Conservation (phyloP, 1,140 invertebrate species). For the Vanessa atalanta region DNA sequence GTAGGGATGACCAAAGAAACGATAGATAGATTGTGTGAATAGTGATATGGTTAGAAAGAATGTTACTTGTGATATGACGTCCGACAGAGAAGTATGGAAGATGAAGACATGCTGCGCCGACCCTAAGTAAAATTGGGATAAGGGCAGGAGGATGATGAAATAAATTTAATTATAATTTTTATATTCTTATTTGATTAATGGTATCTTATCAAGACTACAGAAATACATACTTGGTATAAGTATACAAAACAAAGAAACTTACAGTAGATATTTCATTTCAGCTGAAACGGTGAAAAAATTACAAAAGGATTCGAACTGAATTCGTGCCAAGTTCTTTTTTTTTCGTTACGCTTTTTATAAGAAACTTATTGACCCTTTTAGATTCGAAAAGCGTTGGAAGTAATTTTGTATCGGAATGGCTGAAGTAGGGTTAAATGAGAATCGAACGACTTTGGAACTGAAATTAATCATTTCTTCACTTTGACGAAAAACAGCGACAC, state of each 20-base stretch:
- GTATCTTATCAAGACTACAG: too few species aligned
- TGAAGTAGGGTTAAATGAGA: constrained; percentile 45
- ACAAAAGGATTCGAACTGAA: constrained; percentile 19
- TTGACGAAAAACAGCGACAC: neutral
- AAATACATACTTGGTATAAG: neutral
- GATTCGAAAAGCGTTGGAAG: constrained; percentile 45
- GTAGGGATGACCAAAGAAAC: too few species aligned
- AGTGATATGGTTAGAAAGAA: too few species aligned
- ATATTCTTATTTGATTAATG: too few species aligned
- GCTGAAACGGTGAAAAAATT: constrained; percentile 22
- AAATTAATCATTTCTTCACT: constrained; percentile 40
- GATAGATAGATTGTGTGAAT: too few species aligned
- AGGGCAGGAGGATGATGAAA: too few species aligned
- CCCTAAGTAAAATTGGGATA: too few species aligned
- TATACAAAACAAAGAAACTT: neutral
- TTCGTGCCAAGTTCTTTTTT: constrained; percentile 38
- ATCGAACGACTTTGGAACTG: constrained; percentile 35
- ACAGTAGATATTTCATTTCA: constrained; percentile 21
- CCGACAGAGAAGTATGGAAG: too few species aligned
- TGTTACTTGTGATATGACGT: too few species aligned
- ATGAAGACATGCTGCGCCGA: too few species aligned
- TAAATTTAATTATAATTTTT: too few species aligned
- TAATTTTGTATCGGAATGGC: constrained; percentile 48
- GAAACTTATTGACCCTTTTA: constrained; percentile 49
- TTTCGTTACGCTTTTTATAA: constrained; percentile 44